Percentiles rank a stretch among this genome's conserved stretches.
Evolutionary conservation across 2,113 vertebrate genomes (phyloP).

Genomic region (Thomomys bottae): DNA sequence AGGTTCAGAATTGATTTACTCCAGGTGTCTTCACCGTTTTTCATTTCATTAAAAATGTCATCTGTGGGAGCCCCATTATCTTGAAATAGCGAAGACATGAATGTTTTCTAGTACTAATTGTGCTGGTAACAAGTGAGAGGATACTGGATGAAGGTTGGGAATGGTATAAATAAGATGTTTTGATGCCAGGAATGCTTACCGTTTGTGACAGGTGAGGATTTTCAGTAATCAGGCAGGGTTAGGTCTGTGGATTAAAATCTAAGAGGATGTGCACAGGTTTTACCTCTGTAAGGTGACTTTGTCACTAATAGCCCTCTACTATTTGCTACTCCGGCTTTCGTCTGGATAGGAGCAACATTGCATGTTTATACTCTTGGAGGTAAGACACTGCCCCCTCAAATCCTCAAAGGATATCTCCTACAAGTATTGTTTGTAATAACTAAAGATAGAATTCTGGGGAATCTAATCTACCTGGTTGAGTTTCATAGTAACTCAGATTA

Average conservation of each 20-base stretch:
- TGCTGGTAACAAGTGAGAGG: slow-evolving; percentile 15
- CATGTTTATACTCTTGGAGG: slow-evolving; percentile 66
- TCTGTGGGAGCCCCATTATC: neutral
- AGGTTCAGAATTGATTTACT: neutral
- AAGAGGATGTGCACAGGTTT: slow-evolving; percentile 85
- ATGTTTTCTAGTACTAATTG: neutral
- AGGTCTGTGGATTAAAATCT: slow-evolving; percentile 84
- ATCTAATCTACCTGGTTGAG: neutral
- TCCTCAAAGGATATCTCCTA: neutral
- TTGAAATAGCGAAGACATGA: neutral
- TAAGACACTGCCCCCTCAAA: slow-evolving; percentile 76
- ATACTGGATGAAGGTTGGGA: slow-evolving; percentile 24
- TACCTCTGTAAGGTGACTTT: slow-evolving; percentile 82
- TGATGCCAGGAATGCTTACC: slow-evolving; percentile 60
- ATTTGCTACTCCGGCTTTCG: slow-evolving; percentile 65
- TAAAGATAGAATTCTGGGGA: slow-evolving; percentile 1
- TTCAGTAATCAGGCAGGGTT: slow-evolving; percentile 76
- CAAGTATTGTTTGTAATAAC: neutral
- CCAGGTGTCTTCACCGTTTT: neutral
- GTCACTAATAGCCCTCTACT: slow-evolving; percentile 56
- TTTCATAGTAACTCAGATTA: neutral
- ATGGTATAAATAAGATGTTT: neutral
- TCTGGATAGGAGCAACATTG: slow-evolving; percentile 48
- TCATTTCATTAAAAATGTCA: neutral
- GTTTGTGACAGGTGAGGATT: slow-evolving; percentile 77